Evolutionary conservation across 2,113 vertebrate species (phyloP).

Genomic region (Scomber japonicus): DNA sequence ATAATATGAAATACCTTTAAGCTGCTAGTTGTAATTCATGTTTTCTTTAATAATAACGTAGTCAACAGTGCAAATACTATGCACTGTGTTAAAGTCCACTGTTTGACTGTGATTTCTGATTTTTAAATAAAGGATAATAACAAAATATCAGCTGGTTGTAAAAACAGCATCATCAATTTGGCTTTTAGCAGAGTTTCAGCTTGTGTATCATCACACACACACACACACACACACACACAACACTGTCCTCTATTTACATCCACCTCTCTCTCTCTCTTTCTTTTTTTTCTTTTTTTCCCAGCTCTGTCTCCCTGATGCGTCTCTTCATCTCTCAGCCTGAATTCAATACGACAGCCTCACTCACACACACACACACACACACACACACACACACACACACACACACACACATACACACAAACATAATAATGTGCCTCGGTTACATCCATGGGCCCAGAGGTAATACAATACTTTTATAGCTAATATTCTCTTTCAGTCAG

Average conservation of each 20-base stretch:
- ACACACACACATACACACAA: constrained; percentile 20
- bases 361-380: constrained; percentile 30
- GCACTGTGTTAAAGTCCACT: no score
- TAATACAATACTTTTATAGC: constrained; percentile 59
- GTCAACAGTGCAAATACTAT: no score
- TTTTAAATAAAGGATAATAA: no score
- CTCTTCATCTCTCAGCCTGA: constrained; percentile 27
- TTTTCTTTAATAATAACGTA: no score
- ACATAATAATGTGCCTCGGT: constrained; percentile 25
- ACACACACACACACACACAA: no score
- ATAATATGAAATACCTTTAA: no score
- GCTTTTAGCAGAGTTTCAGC: neutral
- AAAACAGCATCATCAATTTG: no score
- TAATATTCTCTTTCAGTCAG: constrained; percentile 31
- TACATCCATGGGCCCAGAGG: constrained; percentile 30
- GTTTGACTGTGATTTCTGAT: no score
- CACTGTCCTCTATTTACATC: neutral
- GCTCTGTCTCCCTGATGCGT: constrained; percentile 18
- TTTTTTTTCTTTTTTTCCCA: neutral
- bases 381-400: neutral
- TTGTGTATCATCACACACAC: neutral
- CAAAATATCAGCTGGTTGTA: no score
- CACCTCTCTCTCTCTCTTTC: constrained; percentile 2
- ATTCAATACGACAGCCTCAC: constrained; percentile 32
- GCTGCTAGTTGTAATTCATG: no score